phyloP scores from a whole-genome alignment of 2,888 invertebrate genomes.

The Lasioglossum lativentre region DNA sequence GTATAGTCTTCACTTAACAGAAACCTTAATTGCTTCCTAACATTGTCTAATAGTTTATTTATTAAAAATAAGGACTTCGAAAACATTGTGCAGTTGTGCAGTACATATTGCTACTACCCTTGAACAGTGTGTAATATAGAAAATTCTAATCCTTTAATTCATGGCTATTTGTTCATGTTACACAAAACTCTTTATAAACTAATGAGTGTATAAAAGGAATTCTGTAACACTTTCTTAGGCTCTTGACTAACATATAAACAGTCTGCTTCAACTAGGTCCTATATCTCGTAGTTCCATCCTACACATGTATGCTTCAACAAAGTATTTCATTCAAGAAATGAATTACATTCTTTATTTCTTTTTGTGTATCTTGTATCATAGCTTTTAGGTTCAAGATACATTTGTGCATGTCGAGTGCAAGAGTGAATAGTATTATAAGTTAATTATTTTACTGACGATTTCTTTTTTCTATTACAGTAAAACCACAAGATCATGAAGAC shows the following conservation, averaged over 20 bases:
- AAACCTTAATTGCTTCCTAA: neutral
- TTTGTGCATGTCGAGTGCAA: conserved; percentile 48
- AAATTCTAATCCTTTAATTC: neutral
- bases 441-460: conserved; percentile 28
- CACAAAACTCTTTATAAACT: neutral
- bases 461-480: conserved; percentile 80
- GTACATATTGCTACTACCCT: neutral
- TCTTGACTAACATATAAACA: neutral
- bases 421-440: conserved; percentile 12
- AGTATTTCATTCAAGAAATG: neutral
- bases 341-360: neutral
- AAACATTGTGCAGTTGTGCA: neutral
- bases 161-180: neutral
- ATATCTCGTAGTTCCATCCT: neutral
- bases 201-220: neutral
- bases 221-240: neutral
- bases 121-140: neutral
- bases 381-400: conserved; percentile 8
- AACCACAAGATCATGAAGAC: conserved; percentile 75
- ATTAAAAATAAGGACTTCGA: neutral
- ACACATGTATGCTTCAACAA: neutral
- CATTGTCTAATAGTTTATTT: neutral
- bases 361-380: too few relatives aligned
- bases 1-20: conserved; percentile 1
- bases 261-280: neutral